Evolutionary conservation across 1,140 invertebrate species (phyloP).

Genomic region (Lepidostoma basale): DNA sequence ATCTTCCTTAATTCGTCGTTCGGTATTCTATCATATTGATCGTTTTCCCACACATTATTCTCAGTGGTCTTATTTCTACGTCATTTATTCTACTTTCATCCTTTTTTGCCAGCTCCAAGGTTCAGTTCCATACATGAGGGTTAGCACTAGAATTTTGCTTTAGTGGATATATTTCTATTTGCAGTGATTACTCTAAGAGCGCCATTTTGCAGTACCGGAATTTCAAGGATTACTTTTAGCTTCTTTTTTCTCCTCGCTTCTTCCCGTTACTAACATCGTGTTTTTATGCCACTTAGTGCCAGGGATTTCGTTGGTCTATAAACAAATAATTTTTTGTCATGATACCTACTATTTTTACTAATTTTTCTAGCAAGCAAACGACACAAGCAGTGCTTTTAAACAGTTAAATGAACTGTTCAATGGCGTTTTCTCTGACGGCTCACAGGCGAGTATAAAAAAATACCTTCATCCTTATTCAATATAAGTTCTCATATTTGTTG

Average conservation of each 20-base stretch:
- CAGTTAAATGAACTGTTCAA: conserved; percentile 57
- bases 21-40: too few relatives aligned
- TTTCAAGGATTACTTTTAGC: neutral
- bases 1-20: too few relatives aligned
- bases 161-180: too few relatives aligned
- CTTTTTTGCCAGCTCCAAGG: too few relatives aligned
- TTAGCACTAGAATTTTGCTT: too few relatives aligned
- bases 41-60: too few relatives aligned
- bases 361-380: conserved; percentile 59
- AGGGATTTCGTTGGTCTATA: neutral
- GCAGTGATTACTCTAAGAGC: too few relatives aligned
- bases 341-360: neutral
- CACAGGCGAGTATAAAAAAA: conserved; percentile 52
- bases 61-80: too few relatives aligned
- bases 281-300: neutral
- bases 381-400: conserved; percentile 59
- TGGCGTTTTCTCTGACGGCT: conserved; percentile 54
- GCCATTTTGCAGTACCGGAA: neutral
- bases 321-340: neutral
- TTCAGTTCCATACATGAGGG: too few relatives aligned
- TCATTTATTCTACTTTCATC: too few relatives aligned
- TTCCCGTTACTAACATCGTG: neutral
- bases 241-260: too few relatives aligned
- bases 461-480: neutral
- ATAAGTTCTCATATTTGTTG: too few relatives aligned